Evolutionary conservation across 2,113 vertebrate species (phyloP), one percentile per base, ranked within the genome.

Genomic region (Mastomys coucha): DNA sequence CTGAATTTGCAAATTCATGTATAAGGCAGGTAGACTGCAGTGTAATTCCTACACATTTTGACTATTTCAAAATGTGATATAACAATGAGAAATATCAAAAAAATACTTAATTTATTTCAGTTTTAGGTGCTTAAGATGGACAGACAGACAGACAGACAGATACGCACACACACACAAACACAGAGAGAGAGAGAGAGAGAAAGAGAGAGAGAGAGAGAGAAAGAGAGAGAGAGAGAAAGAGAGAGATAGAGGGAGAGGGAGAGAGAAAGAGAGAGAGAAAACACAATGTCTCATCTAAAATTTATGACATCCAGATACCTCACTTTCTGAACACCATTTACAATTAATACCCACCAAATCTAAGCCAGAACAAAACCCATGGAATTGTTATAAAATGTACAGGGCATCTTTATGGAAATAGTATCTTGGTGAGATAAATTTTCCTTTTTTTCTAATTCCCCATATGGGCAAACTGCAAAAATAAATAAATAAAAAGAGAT

Each of bases 341-440:
- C 91, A 89, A 95, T 90, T 56, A 93, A 95, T 94, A 97, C 67
- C 60, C 95, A 91, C 17, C 36, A 89, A 76, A 49, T 78, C 73
- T 80, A 73, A 97, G 31, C 75, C 73, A 97, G 78, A 86, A 86
- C 53, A 91, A 95, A 96, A 82, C 17, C 33, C 20, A 56, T 56
- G 63, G 58, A 73, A 94, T 94, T 93, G n/a, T 95, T 97, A 70
- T 51, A 65, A 96, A 94, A 95, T 72, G 53, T n/a, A 92, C 9
- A 96, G 42, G 39, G 70, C 24, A 92, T 63, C 72, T 91, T 72
- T 96, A 82, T 96, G 58, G 56, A 96, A 91, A 96, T 81, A 95
- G 91, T 86, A 75, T 67, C 67, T 86, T 86, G 89, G 13, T 88
- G 65, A 77, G 60, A 17, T 94, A 95, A 93, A 96, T 91, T 63